Base-by-base conservation (phyloP, 2,888 invertebrate species). In the Lithophane socia region DNA sequence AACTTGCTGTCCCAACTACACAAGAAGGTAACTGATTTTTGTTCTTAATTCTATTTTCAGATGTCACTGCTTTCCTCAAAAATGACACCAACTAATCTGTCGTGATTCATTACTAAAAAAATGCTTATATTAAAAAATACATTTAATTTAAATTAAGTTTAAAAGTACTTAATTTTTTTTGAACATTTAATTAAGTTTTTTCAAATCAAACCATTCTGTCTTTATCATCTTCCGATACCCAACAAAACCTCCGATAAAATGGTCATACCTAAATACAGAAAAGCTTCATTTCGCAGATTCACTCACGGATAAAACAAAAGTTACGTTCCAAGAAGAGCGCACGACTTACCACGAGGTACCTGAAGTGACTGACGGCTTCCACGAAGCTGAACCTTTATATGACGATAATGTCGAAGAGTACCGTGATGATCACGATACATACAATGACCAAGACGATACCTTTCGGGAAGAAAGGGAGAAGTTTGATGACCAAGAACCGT, bases 261-360 rank as follows among this genome's bases (percentile, higher is more conserved):
- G 2, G 7, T 37, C 13, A 68, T 64, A 16, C 64, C 18, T 54
- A 42, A n/a, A 60, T 61, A 75, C 80, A 85, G 69, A 63, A 66
- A 66, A 75, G 69, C 49, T 60, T 44, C 44, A 74, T 74, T 84
- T 88, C 81, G 69, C 92, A 96, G 96, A 96, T 88, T 80, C 90
- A 76, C 82, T 92, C 37, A 84, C 88, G 61, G 96, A 96, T 68
- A 96, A 96, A 92, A 89, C 95, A 16, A 96, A 96, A 93, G 94
- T 95, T 67, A 92, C 92, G 47, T 96, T 96, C 86, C 93, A 96
- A 92, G 95, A 95, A 12, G 94, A 95, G 24, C 93, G 95, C 47
- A 93, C 95, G 42, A 95, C 91, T 13, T 96, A 94, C 85, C 96
- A 96, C 78, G 96, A 96, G 86, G 95, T 96, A 10, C 95, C 96